Evolutionary conservation across 2,113 vertebrate species (phyloP).

Genomic region (Oriolus oriolus): DNA sequence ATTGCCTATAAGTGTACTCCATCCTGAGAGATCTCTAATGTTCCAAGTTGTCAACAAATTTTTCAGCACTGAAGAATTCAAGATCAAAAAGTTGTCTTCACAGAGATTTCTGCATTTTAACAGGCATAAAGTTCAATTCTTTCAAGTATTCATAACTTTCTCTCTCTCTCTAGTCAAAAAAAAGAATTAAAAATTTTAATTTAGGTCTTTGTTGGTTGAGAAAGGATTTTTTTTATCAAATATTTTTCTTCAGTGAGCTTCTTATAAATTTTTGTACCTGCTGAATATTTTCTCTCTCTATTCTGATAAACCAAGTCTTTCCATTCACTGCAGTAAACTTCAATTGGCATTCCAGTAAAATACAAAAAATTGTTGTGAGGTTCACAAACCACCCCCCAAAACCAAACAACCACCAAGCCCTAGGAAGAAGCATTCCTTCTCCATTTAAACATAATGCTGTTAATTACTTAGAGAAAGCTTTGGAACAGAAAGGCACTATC

Average conservation of each 20-base stretch:
- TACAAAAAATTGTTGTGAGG: neutral
- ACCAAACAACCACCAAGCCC: neutral
- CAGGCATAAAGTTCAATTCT: neutral
- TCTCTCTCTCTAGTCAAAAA: neutral
- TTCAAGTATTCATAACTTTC: neutral
- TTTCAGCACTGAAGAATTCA: neutral
- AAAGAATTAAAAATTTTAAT: neutral
- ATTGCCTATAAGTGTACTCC: neutral
- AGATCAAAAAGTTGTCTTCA: neutral
- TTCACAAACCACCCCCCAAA: neutral
- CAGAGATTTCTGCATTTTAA: neutral
- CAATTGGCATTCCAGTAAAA: neutral
- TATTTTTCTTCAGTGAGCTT: neutral
- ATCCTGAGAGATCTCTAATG: neutral
- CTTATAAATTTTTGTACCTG: neutral
- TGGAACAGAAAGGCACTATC: neutral
- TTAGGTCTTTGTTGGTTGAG: neutral
- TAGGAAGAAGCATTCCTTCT: neutral
- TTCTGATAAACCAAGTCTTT: neutral
- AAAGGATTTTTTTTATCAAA: neutral
- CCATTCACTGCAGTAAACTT: neutral
- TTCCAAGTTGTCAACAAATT: neutral
- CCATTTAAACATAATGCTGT: neutral
- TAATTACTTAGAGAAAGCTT: neutral
- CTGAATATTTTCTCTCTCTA: neutral